Percentiles rank a stretch among this genome's conserved stretches.
Evolutionary conservation across 37 sponge, comb jelly and placozoan species (phyloP).

Genomic region (Beroe ovata): DNA sequence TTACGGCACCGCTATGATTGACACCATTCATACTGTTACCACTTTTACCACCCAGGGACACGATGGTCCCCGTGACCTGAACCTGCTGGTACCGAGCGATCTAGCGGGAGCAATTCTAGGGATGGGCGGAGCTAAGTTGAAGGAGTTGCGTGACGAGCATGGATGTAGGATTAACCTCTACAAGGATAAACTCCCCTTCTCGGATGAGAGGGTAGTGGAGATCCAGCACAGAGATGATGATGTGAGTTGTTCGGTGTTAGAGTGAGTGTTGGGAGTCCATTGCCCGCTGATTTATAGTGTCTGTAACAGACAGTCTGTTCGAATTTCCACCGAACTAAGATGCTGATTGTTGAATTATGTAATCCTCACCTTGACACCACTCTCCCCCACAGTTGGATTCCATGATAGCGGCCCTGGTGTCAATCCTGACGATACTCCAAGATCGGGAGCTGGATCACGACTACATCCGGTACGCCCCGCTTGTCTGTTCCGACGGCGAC

Average conservation of each 20-base stretch:
- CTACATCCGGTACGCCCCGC: constrained; percentile 53
- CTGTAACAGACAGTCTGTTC: too few species aligned
- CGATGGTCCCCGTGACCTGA: not conserved
- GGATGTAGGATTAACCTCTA: constrained; percentile 10
- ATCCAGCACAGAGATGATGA: not conserved
- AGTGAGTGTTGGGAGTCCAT: too few species aligned
- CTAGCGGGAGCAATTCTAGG: constrained; percentile 48
- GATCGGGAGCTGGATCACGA: constrained; percentile 5
- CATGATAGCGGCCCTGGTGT: constrained; percentile 16
- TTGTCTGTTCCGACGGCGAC: not conserved
- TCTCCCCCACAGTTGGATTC: not conserved
- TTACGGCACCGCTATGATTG: too few species aligned
- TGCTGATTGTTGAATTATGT: too few species aligned
- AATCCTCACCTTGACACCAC: not conserved
- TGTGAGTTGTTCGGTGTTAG: not conserved
- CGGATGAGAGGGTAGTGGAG: constrained; percentile 32
- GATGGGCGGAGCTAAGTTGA: constrained; percentile 1
- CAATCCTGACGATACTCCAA: constrained; percentile 17
- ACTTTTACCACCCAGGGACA: not conserved
- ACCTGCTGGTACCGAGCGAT: constrained; percentile 32
- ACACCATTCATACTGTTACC: not conserved
- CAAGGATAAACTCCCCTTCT: constrained; percentile 53
- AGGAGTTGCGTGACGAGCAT: constrained; percentile 14
- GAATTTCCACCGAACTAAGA: too few species aligned
- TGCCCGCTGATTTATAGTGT: too few species aligned